Conservation (phyloP, 1,140 invertebrate species). For the Agrypnia vestita region DNA sequence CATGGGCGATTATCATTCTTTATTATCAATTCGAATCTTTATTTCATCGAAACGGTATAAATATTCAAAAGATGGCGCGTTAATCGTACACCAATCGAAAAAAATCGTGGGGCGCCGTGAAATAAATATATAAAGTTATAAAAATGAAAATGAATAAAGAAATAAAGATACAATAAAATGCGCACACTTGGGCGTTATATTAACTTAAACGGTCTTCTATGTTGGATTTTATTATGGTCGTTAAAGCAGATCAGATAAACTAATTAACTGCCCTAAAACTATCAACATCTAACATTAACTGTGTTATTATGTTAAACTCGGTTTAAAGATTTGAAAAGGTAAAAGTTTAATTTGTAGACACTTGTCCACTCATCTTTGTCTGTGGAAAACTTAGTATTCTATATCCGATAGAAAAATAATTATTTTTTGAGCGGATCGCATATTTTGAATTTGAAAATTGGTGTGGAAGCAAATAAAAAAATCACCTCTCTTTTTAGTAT, state of each 20-base stretch:
- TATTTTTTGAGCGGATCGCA: too few relatives aligned
- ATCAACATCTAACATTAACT: background rate
- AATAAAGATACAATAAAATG: slow-evolving; percentile 1
- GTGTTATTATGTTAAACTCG: too few relatives aligned
- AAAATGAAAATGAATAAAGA: slow-evolving; percentile 12
- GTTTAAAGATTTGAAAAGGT: too few relatives aligned
- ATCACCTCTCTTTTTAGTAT: too few relatives aligned
- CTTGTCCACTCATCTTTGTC: too few relatives aligned
- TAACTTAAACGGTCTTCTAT: slow-evolving; percentile 48
- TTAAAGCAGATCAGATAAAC: slow-evolving; percentile 57
- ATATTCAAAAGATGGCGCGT: slow-evolving; percentile 7
- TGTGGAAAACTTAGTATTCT: too few relatives aligned
- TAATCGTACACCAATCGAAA: background rate
- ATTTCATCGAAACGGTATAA: background rate
- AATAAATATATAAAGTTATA: slow-evolving; percentile 11
- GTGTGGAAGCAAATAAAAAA: too few relatives aligned
- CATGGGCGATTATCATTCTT: background rate
- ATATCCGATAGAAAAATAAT: too few relatives aligned
- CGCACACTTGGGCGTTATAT: background rate
- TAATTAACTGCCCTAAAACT: slow-evolving; percentile 46
- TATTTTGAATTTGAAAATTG: too few relatives aligned
- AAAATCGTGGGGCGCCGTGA: slow-evolving; percentile 19
- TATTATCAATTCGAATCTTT: background rate
- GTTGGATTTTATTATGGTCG: slow-evolving; percentile 50
- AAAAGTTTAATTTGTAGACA: too few relatives aligned